phyloP scores from a whole-genome alignment of 64 coral and sea anemone genomes.

The Cladopsammia gracilis region DNA sequence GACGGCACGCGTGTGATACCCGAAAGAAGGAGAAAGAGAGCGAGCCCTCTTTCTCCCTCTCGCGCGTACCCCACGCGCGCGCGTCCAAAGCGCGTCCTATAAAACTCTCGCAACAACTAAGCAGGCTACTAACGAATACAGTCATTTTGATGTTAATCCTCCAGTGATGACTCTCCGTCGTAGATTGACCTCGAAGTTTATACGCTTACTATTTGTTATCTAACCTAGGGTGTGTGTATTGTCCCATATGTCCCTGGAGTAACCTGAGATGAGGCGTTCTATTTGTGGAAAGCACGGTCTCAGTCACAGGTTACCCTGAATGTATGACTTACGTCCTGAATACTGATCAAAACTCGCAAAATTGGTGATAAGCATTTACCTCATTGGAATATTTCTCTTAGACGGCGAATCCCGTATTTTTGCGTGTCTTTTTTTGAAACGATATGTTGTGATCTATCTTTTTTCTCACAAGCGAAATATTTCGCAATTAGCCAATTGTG shows the following conservation, averaged over 20 bases:
- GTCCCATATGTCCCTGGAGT: not conserved
- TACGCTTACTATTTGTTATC: too few species aligned
- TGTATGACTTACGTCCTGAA: not conserved
- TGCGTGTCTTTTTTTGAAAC: not conserved
- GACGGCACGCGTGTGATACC: too few species aligned
- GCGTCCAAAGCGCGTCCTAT: not conserved
- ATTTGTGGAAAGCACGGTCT: not conserved
- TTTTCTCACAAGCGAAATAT: not conserved
- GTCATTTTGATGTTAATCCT: not conserved
- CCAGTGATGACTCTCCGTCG: not conserved
- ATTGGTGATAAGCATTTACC: not conserved
- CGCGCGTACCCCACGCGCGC: too few species aligned
- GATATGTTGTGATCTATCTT: not conserved
- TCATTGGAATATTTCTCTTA: not conserved
- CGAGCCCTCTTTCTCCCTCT: too few species aligned
- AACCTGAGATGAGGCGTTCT: not conserved
- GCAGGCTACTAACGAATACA: not conserved
- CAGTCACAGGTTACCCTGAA: not conserved
- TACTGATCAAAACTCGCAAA: not conserved
- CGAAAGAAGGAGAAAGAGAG: too few species aligned
- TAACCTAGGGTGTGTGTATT: slow-evolving; percentile 1
- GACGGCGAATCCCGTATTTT: not conserved
- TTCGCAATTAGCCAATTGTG: too few species aligned
- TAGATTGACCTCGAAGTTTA: not conserved
- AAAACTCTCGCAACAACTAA: not conserved